These are phyloP conservation scores for Polyommatus iphigenia DNA, from an alignment of 2,888 invertebrate genomes.

Conservation along the genomic window DNA sequence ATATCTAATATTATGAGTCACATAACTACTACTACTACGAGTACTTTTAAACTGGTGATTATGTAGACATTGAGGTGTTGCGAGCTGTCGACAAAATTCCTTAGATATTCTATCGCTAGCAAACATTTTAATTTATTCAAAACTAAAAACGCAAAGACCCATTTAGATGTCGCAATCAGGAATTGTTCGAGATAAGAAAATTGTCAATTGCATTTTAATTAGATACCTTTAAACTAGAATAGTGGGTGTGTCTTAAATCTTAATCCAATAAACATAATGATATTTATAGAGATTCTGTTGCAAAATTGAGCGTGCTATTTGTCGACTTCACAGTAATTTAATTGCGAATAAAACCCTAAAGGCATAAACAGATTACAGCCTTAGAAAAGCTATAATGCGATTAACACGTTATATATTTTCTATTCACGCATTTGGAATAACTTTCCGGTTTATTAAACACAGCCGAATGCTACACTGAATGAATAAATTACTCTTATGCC, in stretches of 20 bases:
- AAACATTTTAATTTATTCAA: conserved; percentile 7
- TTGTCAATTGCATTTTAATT: background rate
- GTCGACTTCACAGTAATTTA: conserved; percentile 3
- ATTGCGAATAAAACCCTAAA: conserved; percentile 42
- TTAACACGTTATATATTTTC: conserved; percentile 59
- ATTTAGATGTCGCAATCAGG: background rate
- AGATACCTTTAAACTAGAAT: background rate
- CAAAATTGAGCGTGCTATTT: background rate
- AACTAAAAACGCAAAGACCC: background rate
- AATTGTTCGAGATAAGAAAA: background rate
- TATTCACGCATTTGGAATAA: conserved; percentile 67
- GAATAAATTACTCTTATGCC: conserved; percentile 56
- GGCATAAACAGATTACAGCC: conserved; percentile 50
- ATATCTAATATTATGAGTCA: too few species aligned
- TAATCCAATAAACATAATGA: background rate
- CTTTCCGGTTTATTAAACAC: conserved; percentile 67
- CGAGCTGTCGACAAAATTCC: too few species aligned
- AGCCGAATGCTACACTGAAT: conserved; percentile 56
- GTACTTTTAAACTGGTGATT: too few species aligned
- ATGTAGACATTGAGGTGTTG: too few species aligned
- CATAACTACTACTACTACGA: too few species aligned
- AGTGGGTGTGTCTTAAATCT: background rate
- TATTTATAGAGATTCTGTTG: background rate
- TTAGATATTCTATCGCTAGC: background rate
- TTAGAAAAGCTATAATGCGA: conserved; percentile 57